phyloP scores from a whole-genome alignment of 2,797 vertebrate genomes.

The Dendrocincla tyrannina region DNA sequence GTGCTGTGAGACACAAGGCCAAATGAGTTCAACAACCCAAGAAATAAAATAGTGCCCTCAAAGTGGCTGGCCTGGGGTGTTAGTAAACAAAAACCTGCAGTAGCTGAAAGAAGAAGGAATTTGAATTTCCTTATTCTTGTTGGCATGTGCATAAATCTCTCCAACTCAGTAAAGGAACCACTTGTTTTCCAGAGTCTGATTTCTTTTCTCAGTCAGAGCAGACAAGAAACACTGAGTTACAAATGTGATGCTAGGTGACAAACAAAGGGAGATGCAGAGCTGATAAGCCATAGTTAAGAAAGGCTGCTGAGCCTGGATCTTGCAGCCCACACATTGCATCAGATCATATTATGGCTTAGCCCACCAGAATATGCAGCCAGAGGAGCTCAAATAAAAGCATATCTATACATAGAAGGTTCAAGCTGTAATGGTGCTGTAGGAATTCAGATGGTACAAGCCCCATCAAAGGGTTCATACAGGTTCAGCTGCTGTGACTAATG shows the following conservation, averaged over 20 bases:
- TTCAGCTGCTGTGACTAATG: slow-evolving; percentile 3
- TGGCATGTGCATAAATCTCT: neutral
- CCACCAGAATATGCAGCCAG: neutral
- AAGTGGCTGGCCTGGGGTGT: neutral
- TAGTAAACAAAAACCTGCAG: neutral
- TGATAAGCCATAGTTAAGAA: neutral
- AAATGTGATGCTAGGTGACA: neutral
- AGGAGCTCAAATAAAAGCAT: neutral
- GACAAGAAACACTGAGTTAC: neutral
- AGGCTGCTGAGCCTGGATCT: neutral
- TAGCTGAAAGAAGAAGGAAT: neutral
- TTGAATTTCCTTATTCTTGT: neutral
- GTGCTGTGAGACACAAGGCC: slow-evolving; percentile 2
- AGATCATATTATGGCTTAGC: neutral
- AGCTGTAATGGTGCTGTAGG: neutral
- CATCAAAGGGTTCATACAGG: neutral
- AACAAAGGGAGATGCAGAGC: neutral
- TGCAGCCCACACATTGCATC: neutral
- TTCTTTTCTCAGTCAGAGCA: neutral
- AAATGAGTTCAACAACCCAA: slow-evolving; percentile 33
- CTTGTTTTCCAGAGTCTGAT: neutral
- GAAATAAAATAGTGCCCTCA: neutral
- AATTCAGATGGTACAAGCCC: neutral
- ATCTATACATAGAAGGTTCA: neutral
- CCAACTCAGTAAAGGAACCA: neutral